Base-by-base conservation (phyloP, 30 jellyfish, hydroid and myxozoan genomes). In the Haliclystus octoradiatus region DNA sequence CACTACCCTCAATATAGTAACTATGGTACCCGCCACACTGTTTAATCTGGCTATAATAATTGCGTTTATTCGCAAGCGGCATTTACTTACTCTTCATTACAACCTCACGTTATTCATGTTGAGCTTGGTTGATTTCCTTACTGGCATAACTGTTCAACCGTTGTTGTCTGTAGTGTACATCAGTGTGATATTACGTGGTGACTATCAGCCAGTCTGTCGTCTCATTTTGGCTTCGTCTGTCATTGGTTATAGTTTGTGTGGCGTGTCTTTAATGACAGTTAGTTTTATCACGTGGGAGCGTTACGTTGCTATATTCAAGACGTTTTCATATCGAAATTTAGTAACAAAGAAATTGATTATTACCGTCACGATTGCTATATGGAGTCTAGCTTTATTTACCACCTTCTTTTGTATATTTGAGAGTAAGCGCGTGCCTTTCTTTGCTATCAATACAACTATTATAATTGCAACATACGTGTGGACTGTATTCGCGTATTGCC, bases 241-340 rank as follows among this genome's bases (percentile, higher is more conserved):
- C 9, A 27, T 74, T 33, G 92, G 92, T 14, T 68, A 83, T 47
- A 68, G 82, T 9, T 35, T 83, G 52, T 86, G 78, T 14, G 85
- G 95, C 0, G 62, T 83, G 1, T 83, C 95, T 0, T 71, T 83
- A 13, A 13, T 70, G 71, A 83, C 92, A 19, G 95, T 83, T 13
- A 71, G 82, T 9, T 83, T 83, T 50, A 76, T 83, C 40, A 52
- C 95, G 0, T 69, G 68, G 23, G 95, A 83, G 65, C 34, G 95
- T 5, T 83, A 77, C 53, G 14, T 83, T 7, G 92, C 95, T 5
- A 83, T 83, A n/a, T 83, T 83, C 50, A 53, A 75, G 52, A 86
- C 95, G 22, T 83, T 66, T 50, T 33, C 65, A 2, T 64, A 83
- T 62, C 53, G 47, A 23, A 68, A 75, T 14, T 7, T 50, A 2